Conservation (phyloP, 2,797 vertebrate genomes). For the Enteromius radiatus region DNA sequence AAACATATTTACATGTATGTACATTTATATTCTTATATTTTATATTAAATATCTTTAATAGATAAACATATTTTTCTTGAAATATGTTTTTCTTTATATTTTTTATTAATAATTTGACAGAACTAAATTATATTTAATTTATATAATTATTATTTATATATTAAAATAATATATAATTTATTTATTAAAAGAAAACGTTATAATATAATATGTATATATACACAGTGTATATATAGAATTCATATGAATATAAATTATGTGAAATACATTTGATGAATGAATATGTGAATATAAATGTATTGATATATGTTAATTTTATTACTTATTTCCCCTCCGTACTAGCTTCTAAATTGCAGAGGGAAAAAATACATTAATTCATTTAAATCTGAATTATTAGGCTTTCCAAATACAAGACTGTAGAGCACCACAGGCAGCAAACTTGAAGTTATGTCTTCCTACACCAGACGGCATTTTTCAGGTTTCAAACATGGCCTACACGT, state of each 20-base stretch:
- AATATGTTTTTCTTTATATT: too few species aligned
- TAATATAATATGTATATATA: neutral
- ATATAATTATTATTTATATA: too few species aligned
- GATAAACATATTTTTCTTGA: too few species aligned
- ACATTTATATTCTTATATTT: too few species aligned
- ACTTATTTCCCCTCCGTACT: neutral
- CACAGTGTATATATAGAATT: neutral
- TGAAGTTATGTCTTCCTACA: neutral
- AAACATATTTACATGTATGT: too few species aligned
- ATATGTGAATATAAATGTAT: neutral
- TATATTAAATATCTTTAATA: too few species aligned
- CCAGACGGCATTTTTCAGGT: neutral
- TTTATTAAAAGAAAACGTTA: too few species aligned
- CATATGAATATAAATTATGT: neutral
- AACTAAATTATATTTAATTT: too few species aligned
- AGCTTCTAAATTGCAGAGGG: neutral
- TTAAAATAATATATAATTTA: too few species aligned
- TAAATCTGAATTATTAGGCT: neutral
- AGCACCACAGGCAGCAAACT: neutral
- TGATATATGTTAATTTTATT: neutral
- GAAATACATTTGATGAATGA: neutral
- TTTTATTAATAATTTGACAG: too few species aligned
- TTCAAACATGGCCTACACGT: neutral
- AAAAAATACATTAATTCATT: neutral
- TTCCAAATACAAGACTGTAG: neutral